phyloP scores from a whole-genome alignment of 1,140 invertebrate genomes.

The Drosophila ercepeae region DNA sequence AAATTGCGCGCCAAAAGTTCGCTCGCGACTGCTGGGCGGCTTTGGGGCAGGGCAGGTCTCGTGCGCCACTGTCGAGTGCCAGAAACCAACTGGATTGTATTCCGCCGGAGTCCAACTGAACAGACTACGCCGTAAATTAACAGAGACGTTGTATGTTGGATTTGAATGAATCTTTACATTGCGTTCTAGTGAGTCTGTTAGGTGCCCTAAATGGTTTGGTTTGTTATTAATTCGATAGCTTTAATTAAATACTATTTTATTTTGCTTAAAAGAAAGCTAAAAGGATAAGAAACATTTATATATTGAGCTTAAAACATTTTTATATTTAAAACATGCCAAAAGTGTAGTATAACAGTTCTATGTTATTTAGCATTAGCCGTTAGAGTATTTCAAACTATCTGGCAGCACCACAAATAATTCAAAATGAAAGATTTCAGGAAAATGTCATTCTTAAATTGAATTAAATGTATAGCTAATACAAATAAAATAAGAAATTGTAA shows the following conservation, averaged over 20 bases:
- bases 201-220: not conserved
- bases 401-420: not conserved
- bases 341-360: no score
- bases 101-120: constrained; percentile 18
- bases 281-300: not conserved
- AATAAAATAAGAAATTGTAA: no score
- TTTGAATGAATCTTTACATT: not conserved
- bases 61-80: constrained; percentile 45
- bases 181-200: not conserved
- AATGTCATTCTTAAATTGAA: no score
- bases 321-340: not conserved
- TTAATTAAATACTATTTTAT: no score
- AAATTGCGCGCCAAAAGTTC: constrained; percentile 67
- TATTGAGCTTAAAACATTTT: not conserved
- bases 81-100: constrained; percentile 52
- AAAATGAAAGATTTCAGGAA: no score
- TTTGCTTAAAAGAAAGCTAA: no score
- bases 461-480: no score
- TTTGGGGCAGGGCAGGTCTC: not conserved
- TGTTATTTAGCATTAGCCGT: not conserved
- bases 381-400: not conserved
- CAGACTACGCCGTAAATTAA: constrained; percentile 11
- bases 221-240: not conserved
- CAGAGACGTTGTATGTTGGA: constrained; percentile 8
- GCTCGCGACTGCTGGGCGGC: constrained; percentile 2